Base-by-base conservation (phyloP, 2,888 invertebrate species). In the Tuberolachnus salignus region DNA sequence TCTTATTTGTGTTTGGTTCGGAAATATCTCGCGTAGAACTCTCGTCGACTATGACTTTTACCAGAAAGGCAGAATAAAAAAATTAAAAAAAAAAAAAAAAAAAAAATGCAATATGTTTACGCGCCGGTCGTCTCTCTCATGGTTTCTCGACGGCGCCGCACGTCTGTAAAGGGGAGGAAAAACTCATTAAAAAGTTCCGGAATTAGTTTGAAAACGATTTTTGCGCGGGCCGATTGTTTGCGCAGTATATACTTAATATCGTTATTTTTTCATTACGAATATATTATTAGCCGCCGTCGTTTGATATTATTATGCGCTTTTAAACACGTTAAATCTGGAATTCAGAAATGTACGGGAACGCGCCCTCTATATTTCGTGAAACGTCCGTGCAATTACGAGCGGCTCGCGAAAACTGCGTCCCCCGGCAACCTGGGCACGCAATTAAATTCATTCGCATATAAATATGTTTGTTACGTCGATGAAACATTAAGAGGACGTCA, bases 121-220 rank as follows among this genome's bases (percentile, higher is more conserved):
- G 59, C 49, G 34, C 34, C 3, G 3, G 34, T 34, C 34, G 3
- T 34, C 34, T 34, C 34, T 6, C 34, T 3, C 34, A 6, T 6
- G 34, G 26, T 72, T n/a, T 44, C 59, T 72, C 55, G 42, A 46
- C 59, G 55, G 16, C 21, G 42, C 21, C 16, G 1, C 55, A 57
- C 23, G 64, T 13, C 64, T 3, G 13, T 49, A 19, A 34, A 16
- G 34, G 21, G 34, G 49, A 21, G 34, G 49, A 21, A 63, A 63
- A 73, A 73, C 73, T 73, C 73, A 73, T 73, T 73, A 73, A 73
- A 73, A 73, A 73, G 34, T 73, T 73, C 34, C 16, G 63, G 6
- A 42, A 73, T 73, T 51, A 42, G 51, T 73, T 73, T 6, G 51
- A 51, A 61, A 51, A 61, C 11, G 59, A 57, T 26, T 51, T 67